Conservation (phyloP, 2,888 invertebrate species). For the Caenorhabditis imperialis region DNA sequence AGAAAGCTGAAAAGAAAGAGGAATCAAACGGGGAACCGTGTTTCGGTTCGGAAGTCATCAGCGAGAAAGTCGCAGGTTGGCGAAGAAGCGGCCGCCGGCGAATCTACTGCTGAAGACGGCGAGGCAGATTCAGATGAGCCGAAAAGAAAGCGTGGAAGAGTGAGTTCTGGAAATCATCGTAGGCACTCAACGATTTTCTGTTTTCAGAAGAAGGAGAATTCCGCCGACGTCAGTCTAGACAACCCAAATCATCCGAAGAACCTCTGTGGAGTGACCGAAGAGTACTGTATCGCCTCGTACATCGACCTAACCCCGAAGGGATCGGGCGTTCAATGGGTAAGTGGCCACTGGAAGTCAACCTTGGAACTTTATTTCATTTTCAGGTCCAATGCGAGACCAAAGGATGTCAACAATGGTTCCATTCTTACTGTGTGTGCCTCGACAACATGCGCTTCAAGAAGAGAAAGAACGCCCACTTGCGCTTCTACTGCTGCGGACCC, state of each 20-base stretch:
- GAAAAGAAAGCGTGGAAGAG: slow-evolving; percentile 25
- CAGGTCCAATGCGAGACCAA: slow-evolving; percentile 22
- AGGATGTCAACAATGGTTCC: slow-evolving; percentile 46
- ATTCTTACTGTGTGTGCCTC: slow-evolving; percentile 12
- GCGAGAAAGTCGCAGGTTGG: not conserved
- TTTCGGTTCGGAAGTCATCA: slow-evolving; percentile 4
- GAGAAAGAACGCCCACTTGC: slow-evolving; percentile 1
- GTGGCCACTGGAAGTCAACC: no score
- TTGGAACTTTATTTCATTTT: no score
- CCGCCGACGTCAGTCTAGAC: not conserved
- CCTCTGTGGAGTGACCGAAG: slow-evolving; percentile 5
- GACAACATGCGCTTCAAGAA: not conserved
- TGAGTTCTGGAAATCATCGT: no score
- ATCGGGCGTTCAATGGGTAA: slow-evolving; percentile 23
- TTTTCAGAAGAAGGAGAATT: slow-evolving; percentile 27
- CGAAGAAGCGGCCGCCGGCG: not conserved
- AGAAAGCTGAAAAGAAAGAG: not conserved
- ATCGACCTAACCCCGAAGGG: not conserved
- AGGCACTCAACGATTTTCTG: not conserved
- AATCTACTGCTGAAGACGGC: slow-evolving; percentile 5
- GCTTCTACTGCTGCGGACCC: slow-evolving; percentile 11
- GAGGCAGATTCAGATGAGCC: slow-evolving; percentile 1
- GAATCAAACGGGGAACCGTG: not conserved
- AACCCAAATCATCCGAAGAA: slow-evolving; percentile 5
- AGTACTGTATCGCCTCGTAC: slow-evolving; percentile 15